Percentiles rank a stretch among this genome's conserved stretches.
These are phyloP conservation scores for Cryptocephalus moraei DNA, from an alignment of 2,888 invertebrate genomes.

Conservation along the genomic window DNA sequence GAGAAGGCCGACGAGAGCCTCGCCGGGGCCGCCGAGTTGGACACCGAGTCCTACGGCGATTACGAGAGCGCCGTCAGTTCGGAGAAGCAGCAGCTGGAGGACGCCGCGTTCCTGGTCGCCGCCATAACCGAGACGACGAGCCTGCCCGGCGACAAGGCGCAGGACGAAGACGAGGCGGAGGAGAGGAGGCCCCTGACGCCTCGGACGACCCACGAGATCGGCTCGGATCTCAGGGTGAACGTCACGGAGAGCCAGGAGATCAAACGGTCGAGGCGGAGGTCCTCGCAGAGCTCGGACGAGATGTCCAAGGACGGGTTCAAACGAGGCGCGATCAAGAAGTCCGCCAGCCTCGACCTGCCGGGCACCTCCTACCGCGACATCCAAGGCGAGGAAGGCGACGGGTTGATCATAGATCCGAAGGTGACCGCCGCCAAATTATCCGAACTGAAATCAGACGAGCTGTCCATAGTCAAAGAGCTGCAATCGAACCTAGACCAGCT, in stretches of 20 bases:
- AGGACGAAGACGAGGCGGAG: constrained; percentile 16
- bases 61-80: constrained; percentile 58
- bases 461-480: constrained; percentile 26
- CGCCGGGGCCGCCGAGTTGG: constrained; percentile 44
- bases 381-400: constrained; percentile 49
- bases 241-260: constrained; percentile 40
- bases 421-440: constrained; percentile 38
- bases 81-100: constrained; percentile 28
- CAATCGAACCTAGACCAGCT: constrained; percentile 39
- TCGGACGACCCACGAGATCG: constrained; percentile 37
- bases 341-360: constrained; percentile 34
- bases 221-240: constrained; percentile 35
- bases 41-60: constrained; percentile 52
- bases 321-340: constrained; percentile 25
- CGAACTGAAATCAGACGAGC: constrained; percentile 31
- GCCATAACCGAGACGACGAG: constrained; percentile 37
- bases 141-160: constrained; percentile 26
- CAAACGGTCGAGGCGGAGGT: constrained; percentile 27
- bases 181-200: constrained; percentile 30
- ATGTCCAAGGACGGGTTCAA: constrained; percentile 37
- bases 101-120: constrained; percentile 33
- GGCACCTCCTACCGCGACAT: constrained; percentile 40
- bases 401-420: constrained; percentile 42
- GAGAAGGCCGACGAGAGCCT: constrained; percentile 39
- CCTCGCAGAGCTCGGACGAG: constrained; percentile 39